Percentiles rank a stretch among this genome's conserved stretches.
phyloP scores from a whole-genome alignment of 2,888 invertebrate species.

The Hedya salicella region DNA sequence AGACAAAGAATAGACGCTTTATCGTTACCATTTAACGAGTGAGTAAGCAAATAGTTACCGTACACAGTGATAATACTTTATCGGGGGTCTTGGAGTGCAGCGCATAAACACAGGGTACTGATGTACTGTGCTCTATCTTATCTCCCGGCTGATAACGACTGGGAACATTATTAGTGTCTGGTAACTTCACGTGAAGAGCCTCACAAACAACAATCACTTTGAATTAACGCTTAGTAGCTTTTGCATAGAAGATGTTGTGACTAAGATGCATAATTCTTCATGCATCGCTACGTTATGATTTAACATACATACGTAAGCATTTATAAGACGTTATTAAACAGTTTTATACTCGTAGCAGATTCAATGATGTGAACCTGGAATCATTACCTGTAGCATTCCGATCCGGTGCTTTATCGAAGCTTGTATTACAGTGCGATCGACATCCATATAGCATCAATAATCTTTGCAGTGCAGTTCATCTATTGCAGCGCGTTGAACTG shows the following conservation, averaged over 20 bases:
- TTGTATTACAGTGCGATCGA: too few relatives aligned
- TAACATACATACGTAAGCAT: background rate
- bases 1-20: slow-evolving; percentile 64
- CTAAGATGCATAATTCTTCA: slow-evolving; percentile 25
- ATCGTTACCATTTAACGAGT: slow-evolving; percentile 49
- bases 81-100: slow-evolving; percentile 74
- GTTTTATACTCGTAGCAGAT: background rate
- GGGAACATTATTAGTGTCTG: slow-evolving; percentile 66
- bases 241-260: slow-evolving; percentile 27
- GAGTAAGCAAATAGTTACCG: slow-evolving; percentile 69
- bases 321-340: background rate
- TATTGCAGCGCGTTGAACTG: too few relatives aligned
- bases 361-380: background rate
- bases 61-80: slow-evolving; percentile 69
- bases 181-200: slow-evolving; percentile 25
- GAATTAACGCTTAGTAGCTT: slow-evolving; percentile 24
- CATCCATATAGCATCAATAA: too few relatives aligned
- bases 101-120: slow-evolving; percentile 76
- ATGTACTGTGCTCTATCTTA: slow-evolving; percentile 71
- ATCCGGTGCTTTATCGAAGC: too few relatives aligned
- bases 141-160: slow-evolving; percentile 71
- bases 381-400: too few relatives aligned
- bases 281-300: slow-evolving; percentile 29
- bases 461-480: too few relatives aligned
- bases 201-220: slow-evolving; percentile 36